Evolutionary conservation across 2,797 vertebrate genomes (phyloP).

Genomic region (Arrhamphus sclerolepis): DNA sequence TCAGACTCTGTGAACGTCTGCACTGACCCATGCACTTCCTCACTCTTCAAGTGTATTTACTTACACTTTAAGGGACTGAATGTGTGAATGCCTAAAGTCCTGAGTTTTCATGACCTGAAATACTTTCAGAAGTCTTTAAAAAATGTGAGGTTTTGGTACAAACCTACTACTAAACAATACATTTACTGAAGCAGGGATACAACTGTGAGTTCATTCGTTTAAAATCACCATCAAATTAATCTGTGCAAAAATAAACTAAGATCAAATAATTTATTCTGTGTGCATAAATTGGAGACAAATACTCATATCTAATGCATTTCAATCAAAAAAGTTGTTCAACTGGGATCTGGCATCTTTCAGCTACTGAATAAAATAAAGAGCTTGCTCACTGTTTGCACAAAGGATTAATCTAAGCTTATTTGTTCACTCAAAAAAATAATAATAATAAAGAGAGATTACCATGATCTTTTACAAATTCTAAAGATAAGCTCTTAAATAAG

Average conservation of each 20-base stretch:
- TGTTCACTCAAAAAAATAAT: too few species aligned
- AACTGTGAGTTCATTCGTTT: slow-evolving; percentile 5
- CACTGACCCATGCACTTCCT: slow-evolving; percentile 5
- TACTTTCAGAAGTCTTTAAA: not conserved
- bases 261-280: not conserved
- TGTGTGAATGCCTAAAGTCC: too few species aligned
- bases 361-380: slow-evolving; percentile 35
- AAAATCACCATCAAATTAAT: slow-evolving; percentile 9
- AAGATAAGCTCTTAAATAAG: too few species aligned
- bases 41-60: not conserved
- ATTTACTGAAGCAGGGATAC: not conserved
- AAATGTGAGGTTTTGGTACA: not conserved
- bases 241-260: not conserved
- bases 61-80: not conserved
- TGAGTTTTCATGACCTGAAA: not conserved
- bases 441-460: too few species aligned
- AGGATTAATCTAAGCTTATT: too few species aligned
- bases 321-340: slow-evolving; percentile 27
- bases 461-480: too few species aligned
- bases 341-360: slow-evolving; percentile 2
- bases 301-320: slow-evolving; percentile 4
- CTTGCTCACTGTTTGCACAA: slow-evolving; percentile 6
- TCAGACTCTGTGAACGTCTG: slow-evolving; percentile 48
- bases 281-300: slow-evolving; percentile 12
- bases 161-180: not conserved